phyloP scores from a whole-genome alignment of 2,113 vertebrate genomes.

The Ellobius talpinus region DNA sequence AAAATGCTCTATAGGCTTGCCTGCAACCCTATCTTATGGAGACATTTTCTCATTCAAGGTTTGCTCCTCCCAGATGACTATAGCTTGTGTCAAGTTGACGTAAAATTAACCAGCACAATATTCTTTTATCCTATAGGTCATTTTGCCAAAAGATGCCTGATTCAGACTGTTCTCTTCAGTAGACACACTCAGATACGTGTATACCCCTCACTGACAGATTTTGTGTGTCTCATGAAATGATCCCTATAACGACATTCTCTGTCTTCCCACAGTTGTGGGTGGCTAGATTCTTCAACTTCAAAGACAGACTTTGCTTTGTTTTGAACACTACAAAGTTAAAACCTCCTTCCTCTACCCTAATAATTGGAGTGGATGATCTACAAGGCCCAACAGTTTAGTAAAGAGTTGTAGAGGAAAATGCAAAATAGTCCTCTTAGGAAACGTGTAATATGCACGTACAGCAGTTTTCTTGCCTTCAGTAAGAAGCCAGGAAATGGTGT shows the following conservation, averaged over 20 bases:
- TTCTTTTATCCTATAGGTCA: not conserved
- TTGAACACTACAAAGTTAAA: slow-evolving; percentile 41
- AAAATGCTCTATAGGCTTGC: no score
- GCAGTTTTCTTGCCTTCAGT: slow-evolving; percentile 48
- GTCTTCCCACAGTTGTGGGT: not conserved
- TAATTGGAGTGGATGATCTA: slow-evolving; percentile 58
- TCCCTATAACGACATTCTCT: not conserved
- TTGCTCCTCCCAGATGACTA: not conserved
- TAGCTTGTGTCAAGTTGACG: not conserved
- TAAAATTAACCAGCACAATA: not conserved
- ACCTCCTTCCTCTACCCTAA: slow-evolving; percentile 29
- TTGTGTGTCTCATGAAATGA: not conserved
- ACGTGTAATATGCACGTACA: slow-evolving; percentile 53
- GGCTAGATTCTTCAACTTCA: slow-evolving; percentile 1
- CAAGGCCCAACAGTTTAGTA: slow-evolving; percentile 36
- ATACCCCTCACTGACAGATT: not conserved
- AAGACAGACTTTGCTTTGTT: slow-evolving; percentile 8
- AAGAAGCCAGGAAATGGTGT: slow-evolving; percentile 67
- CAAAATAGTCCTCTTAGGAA: slow-evolving; percentile 60
- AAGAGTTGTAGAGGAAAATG: slow-evolving; percentile 13
- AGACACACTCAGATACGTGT: rapidly evolving
- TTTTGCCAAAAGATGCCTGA: not conserved
- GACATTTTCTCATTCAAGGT: not conserved
- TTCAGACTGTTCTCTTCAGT: not conserved
- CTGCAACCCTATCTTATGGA: not conserved